Conservation (phyloP, 2,888 invertebrate species). For the Drosophila subsilvestris region DNA sequence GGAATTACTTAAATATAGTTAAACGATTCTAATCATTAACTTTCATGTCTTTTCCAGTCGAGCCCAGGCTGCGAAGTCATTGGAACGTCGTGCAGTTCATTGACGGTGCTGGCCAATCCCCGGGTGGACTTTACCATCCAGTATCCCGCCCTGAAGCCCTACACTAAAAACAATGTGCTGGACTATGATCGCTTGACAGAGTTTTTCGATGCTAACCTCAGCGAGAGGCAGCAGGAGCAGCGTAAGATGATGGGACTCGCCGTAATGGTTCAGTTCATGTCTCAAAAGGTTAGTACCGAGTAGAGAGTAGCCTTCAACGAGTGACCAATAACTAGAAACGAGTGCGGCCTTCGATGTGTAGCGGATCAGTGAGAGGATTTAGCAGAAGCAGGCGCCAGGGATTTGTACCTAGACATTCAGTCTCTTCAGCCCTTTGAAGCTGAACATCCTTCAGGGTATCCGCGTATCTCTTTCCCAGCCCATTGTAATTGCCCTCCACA, state of each 20-base stretch:
- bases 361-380: slow-evolving; percentile 47
- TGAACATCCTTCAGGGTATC: background rate
- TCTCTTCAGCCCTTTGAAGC: slow-evolving; percentile 36
- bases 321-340: slow-evolving; percentile 6
- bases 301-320: background rate
- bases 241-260: slow-evolving; percentile 93
- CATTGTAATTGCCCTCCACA: slow-evolving; percentile 42
- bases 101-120: slow-evolving; percentile 23
- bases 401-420: slow-evolving; percentile 27
- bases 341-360: background rate
- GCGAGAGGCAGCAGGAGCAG: slow-evolving; percentile 78
- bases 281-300: slow-evolving; percentile 87
- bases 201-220: slow-evolving; percentile 46
- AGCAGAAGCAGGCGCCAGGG: slow-evolving; percentile 61
- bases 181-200: slow-evolving; percentile 69
- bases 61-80: background rate
- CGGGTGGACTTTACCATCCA: slow-evolving; percentile 24
- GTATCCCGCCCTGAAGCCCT: slow-evolving; percentile 54
- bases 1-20: too few relatives aligned
- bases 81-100: slow-evolving; percentile 2
- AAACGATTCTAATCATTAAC: background rate
- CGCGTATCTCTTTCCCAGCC: slow-evolving; percentile 13
- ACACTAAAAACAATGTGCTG: slow-evolving; percentile 57
- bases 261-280: slow-evolving; percentile 93
- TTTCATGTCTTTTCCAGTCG: background rate